Percentiles rank a stretch among this genome's conserved stretches.
Conservation (phyloP, 2,113 vertebrate genomes). For the Brachypteracias leptosomus region DNA sequence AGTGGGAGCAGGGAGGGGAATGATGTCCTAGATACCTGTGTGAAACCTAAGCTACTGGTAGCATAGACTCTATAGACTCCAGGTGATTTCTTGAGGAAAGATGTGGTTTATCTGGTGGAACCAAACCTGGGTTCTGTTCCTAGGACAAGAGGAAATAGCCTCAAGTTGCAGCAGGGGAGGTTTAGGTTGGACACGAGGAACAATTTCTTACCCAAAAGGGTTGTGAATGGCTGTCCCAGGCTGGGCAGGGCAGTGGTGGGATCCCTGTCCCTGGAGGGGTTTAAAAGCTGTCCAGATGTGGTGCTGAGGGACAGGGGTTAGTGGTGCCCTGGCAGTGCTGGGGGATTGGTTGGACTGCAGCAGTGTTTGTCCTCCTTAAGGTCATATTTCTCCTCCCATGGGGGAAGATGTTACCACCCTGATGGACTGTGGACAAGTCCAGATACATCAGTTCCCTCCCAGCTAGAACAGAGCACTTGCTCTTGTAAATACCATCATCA, state of each 20-base stretch:
- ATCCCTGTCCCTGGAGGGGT: background rate
- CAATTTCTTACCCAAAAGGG: background rate
- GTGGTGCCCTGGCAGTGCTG: background rate
- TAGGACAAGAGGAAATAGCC: background rate
- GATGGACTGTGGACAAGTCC: background rate
- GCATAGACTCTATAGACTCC: fast-evolving
- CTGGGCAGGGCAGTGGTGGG: background rate
- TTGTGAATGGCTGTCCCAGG: too few species aligned
- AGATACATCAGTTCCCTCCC: background rate
- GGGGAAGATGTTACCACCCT: background rate
- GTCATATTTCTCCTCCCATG: fast-evolving
- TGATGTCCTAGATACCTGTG: background rate
- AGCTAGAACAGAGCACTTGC: background rate
- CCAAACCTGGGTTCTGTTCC: background rate
- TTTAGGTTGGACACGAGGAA: background rate
- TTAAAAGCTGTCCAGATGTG: background rate
- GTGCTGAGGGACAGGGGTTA: too few species aligned
- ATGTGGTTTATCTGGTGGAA: background rate
- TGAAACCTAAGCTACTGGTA: background rate
- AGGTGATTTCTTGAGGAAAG: background rate
- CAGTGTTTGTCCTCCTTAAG: background rate
- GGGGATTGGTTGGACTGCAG: background rate
- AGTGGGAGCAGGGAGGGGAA: background rate
- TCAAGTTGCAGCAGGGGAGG: background rate
- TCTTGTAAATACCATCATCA: background rate